These are phyloP conservation scores for Caenorhabditis japonica DNA, from an alignment of 2,888 invertebrate species.

Conservation along the genomic window DNA sequence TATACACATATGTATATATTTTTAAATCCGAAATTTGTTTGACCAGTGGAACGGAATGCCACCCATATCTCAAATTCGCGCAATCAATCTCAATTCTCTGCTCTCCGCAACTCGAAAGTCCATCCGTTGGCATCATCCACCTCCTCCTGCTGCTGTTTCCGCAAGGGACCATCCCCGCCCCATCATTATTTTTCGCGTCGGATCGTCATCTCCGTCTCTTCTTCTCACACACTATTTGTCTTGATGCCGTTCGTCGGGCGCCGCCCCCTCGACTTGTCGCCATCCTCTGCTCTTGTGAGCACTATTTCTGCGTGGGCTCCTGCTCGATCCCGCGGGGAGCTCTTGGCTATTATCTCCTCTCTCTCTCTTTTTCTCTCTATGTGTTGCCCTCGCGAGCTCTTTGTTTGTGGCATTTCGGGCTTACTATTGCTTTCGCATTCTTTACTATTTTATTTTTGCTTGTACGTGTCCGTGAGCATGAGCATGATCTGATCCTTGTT, in stretches of 20 bases:
- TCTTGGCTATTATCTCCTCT: conserved; percentile 41
- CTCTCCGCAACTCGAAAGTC: conserved; percentile 15
- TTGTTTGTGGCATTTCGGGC: conserved; percentile 53
- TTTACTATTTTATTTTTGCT: conserved; percentile 36
- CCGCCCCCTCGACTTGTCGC: conserved; percentile 46
- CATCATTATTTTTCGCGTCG: conserved; percentile 44
- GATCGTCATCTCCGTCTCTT: conserved; percentile 45
- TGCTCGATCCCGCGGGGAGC: conserved; percentile 8
- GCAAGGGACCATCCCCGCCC: conserved; percentile 32
- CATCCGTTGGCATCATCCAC: conserved; percentile 21
- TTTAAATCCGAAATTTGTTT: no score
- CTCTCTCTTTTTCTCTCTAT: conserved; percentile 28
- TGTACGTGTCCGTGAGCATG: no score
- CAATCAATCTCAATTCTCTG: conserved; percentile 49
- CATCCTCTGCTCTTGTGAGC: conserved; percentile 14
- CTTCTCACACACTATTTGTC: conserved; percentile 8
- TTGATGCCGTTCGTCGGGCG: conserved; percentile 50
- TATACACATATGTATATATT: no score
- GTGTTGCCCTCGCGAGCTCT: conserved; percentile 32
- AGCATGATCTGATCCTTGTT: no score
- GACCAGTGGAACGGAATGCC: no score
- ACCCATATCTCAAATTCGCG: conserved; percentile 50
- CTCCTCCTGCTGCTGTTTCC: conserved; percentile 13
- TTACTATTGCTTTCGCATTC: conserved; percentile 48
- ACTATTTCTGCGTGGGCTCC: conserved; percentile 48